Percentiles rank a stretch among this genome's conserved stretches.
Conservation (phyloP, 1,140 invertebrate species). For the Stratiolaelaps scimitus region DNA sequence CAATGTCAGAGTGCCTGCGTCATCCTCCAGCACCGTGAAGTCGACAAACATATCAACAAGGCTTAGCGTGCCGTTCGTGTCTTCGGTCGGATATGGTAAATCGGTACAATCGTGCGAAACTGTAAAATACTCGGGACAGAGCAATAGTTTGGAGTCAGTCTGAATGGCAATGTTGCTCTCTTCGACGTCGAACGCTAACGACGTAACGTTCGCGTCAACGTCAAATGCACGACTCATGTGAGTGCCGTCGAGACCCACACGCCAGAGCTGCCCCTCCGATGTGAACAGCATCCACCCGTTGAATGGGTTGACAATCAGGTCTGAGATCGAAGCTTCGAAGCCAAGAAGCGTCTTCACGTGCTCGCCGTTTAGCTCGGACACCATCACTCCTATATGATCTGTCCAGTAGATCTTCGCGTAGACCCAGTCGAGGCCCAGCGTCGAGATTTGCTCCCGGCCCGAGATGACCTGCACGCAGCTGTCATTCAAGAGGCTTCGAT, state of each 20-base stretch:
- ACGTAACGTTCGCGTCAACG: not conserved
- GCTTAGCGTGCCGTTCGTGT: not conserved
- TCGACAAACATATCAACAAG: constrained; percentile 15
- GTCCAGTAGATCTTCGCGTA: constrained; percentile 16
- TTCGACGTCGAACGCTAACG: constrained; percentile 8
- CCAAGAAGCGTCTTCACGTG: not conserved
- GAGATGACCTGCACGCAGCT: constrained; percentile 3
- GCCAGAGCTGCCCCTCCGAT: not conserved
- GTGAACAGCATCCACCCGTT: not conserved
- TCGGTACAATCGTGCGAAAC: not conserved
- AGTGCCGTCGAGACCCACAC: constrained; percentile 7
- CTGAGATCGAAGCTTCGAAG: not conserved
- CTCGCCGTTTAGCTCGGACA: not conserved
- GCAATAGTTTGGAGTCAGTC: not conserved
- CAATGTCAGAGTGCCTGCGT: not conserved
- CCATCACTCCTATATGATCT: not conserved
- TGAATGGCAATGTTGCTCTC: not conserved
- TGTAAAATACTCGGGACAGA: not conserved
- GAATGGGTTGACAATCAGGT: constrained; percentile 3
- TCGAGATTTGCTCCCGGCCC: not conserved
- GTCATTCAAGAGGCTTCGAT: not conserved
- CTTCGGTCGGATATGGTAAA: not conserved
- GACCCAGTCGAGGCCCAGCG: constrained; percentile 2
- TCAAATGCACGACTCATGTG: not conserved
- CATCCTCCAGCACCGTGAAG: not conserved